These are phyloP conservation scores for Criorhina ranunculi DNA, from an alignment of 2,888 invertebrate species.

Conservation along the genomic window DNA sequence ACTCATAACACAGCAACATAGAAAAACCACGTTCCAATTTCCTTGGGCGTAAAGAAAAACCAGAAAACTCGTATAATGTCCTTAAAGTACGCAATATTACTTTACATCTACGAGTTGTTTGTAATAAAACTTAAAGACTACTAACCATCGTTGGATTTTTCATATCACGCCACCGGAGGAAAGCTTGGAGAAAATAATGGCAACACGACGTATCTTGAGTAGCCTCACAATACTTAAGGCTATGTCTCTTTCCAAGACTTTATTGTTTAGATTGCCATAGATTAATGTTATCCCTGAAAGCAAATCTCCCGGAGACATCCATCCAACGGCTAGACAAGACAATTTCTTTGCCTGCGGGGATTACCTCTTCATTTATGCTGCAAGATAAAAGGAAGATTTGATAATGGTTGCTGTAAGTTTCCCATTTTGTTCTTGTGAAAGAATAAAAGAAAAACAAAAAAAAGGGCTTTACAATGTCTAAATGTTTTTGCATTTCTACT, in stretches of 20 bases:
- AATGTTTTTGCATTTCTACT: conserved; percentile 54
- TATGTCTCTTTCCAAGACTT: conserved; percentile 69
- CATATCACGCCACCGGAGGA: conserved; percentile 45
- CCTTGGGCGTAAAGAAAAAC: background rate
- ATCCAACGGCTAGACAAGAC: conserved; percentile 74
- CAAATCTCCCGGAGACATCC: conserved; percentile 74
- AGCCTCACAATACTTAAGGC: conserved; percentile 70
- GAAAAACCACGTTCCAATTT: too few relatives aligned
- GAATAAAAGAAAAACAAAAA: background rate
- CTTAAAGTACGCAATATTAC: conserved; percentile 54
- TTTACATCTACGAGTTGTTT: conserved; percentile 51
- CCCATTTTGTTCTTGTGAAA: conserved; percentile 29
- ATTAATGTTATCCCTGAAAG: conserved; percentile 75
- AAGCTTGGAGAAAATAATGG: conserved; percentile 50
- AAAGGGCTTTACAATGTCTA: conserved; percentile 39
- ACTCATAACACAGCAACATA: conserved; percentile 40
- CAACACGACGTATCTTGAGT: conserved; percentile 67
- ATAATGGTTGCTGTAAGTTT: conserved; percentile 73
- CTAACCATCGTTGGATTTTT: conserved; percentile 32
- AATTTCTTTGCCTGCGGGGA: conserved; percentile 74
- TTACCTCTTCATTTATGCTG: conserved; percentile 74
- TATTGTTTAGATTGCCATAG: conserved; percentile 76
- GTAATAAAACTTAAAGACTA: conserved; percentile 61
- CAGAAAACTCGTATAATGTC: conserved; percentile 25
- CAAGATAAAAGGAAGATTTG: conserved; percentile 73